A percentile compares a stretch with the other conserved stretches of the same genome.
Conservation (phyloP, 1,140 invertebrate species). For the Ceratosolen solmsi region DNA sequence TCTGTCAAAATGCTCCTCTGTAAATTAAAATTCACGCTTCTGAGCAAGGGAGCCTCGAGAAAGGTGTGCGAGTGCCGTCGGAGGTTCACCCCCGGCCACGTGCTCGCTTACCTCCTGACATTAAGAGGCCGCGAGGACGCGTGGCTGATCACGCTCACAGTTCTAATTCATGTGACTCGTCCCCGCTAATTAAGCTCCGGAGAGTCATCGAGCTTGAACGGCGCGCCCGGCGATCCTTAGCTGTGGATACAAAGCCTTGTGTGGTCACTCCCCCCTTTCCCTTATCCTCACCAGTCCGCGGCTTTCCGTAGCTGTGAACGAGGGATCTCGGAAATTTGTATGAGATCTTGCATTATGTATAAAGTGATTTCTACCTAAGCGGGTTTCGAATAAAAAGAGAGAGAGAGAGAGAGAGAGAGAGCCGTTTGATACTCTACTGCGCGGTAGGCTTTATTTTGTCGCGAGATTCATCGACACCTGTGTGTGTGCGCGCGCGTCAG, state of each 20-base stretch:
- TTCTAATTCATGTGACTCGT: slow-evolving; percentile 7
- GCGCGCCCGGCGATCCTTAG: not conserved
- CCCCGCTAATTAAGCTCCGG: not conserved
- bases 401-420: not conserved
- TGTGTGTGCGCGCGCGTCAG: too few species aligned
- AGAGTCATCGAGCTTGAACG: slow-evolving; percentile 35
- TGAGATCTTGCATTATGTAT: too few species aligned
- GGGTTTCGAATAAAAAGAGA: too few species aligned
- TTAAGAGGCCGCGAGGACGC: not conserved
- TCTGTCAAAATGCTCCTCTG: not conserved
- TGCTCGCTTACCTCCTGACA: too few species aligned
- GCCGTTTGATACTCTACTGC: not conserved
- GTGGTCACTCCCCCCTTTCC: not conserved
- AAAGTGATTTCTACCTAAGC: too few species aligned
- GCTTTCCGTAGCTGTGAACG: too few species aligned
- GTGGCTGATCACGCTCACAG: slow-evolving; percentile 31
- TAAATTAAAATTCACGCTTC: slow-evolving; percentile 38
- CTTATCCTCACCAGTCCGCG: too few species aligned
- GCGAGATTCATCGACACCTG: too few species aligned
- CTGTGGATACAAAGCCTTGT: not conserved
- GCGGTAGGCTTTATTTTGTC: too few species aligned
- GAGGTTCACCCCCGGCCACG: slow-evolving; percentile 17
- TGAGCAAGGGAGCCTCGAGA: slow-evolving; percentile 1
- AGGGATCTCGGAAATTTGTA: too few species aligned
- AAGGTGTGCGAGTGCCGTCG: not conserved